Conservation (phyloP, 2,113 vertebrate genomes). For the Balaeniceps rex region DNA sequence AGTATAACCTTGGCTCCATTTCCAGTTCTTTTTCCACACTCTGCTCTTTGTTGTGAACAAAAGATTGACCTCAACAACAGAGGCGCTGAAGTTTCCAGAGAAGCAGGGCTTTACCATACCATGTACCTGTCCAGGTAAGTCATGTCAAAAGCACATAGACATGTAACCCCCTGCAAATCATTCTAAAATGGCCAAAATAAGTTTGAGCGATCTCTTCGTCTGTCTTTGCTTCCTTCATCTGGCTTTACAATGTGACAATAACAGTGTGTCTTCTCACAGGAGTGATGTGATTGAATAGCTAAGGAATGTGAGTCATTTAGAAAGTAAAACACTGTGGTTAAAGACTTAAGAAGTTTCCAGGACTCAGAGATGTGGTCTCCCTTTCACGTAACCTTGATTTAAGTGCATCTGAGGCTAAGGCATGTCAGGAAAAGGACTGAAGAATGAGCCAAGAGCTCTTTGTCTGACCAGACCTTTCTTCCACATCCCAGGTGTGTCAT, state of each 20-base stretch:
- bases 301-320: background rate
- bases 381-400: background rate
- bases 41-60: background rate
- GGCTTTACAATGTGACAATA: background rate
- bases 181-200: background rate
- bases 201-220: background rate
- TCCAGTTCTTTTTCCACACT: background rate
- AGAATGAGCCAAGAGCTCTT: background rate
- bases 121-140: background rate
- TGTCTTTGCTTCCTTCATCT: background rate
- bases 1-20: background rate
- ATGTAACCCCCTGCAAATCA: background rate
- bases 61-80: background rate
- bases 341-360: background rate
- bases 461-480: background rate
- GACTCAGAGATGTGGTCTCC: background rate
- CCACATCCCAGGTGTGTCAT: background rate
- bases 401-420: background rate
- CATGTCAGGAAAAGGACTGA: background rate
- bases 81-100: background rate
- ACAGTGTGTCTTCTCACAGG: background rate
- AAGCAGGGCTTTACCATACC: background rate
- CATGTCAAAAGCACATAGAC: rapidly evolving
- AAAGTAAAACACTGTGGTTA: background rate
- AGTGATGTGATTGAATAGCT: background rate